phyloP scores from a whole-genome alignment of 2,113 vertebrate genomes.

The Phylloscopus trochilus region DNA sequence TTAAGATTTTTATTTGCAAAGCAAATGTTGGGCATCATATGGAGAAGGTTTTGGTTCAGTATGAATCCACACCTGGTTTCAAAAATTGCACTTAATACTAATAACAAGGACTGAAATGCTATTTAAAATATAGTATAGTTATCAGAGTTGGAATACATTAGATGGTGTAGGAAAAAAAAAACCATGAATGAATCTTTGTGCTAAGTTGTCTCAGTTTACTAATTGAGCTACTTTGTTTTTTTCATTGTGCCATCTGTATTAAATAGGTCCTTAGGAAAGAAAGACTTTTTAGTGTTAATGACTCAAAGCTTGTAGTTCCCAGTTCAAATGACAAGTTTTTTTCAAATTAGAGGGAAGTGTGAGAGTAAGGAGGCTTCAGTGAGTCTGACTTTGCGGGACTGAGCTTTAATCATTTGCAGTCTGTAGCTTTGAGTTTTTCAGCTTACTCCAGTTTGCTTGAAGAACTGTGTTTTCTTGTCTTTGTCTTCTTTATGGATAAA shows the following conservation, averaged over 20 bases:
- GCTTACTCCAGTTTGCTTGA: not conserved
- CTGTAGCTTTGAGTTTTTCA: not conserved
- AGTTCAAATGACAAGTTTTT: not conserved
- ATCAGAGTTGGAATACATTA: not conserved
- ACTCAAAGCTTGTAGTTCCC: not conserved
- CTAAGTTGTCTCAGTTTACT: not conserved
- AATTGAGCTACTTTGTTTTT: not conserved
- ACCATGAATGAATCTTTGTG: rapidly evolving
- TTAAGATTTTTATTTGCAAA: not conserved
- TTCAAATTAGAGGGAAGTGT: not conserved
- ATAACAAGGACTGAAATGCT: not conserved
- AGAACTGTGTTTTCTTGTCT: not conserved
- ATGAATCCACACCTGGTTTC: not conserved
- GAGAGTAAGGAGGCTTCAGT: not conserved
- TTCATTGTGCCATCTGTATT: not conserved
- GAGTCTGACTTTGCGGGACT: not conserved
- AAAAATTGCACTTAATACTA: not conserved
- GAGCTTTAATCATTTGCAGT: not conserved
- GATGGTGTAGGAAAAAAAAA: not conserved
- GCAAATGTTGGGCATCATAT: not conserved
- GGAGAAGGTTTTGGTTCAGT: not conserved
- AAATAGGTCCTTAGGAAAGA: not conserved
- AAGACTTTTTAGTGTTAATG: not conserved
- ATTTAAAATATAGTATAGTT: not conserved
- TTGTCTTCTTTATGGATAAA: not conserved